Base-by-base conservation (phyloP, 2,113 vertebrate species). In the Alexandromys fortis region DNA sequence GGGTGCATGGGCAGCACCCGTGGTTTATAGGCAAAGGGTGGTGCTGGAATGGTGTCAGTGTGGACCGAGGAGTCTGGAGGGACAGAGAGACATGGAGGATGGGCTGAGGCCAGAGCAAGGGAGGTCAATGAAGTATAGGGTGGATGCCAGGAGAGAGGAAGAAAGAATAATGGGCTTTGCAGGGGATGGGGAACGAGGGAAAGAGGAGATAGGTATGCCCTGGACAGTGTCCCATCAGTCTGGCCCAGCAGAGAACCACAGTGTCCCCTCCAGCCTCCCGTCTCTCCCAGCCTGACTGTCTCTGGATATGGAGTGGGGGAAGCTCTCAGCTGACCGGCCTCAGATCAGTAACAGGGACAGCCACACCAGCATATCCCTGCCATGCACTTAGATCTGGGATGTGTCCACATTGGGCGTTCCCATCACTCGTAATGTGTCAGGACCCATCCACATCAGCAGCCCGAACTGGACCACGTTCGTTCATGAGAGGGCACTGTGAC, bases 161-260 rank as follows among this genome's bases (percentile, higher is more conserved):
- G 30, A 72, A 16, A 52, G 24, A 75, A 58, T 10, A 3, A 17
- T 55, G 47, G 22, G 68, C 7, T 87, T 72, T 73, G 33, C 0
- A 0, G 22, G n/a, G 52, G 17, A n/a, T 7, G 11, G 21, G 13
- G 8, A 24, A 9, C 33, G 26, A 61, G 52, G 19, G 7, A 26
- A 42, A 8, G 33, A 28, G 22, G 4, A n/a, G 35, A 42, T 1
- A 42, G 17, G 5, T 33, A 55, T 42, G 21, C 4, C 26, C 26
- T 33, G 5, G 26, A 75, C 52, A 45, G 17, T 42, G 70, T 58
- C 87, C 49, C 52, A 30, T 75, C 26, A 11, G 7, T 28, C 47
- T 4, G 17, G 10, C 17, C 16, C 0, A 58, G 16, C 35, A n/a
- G 24, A 42, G 26, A 58, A 28, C 26, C 47, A 21, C 49, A 35